Evolutionary conservation across 2,113 vertebrate genomes (phyloP).

Genomic region (Macaca mulatta): DNA sequence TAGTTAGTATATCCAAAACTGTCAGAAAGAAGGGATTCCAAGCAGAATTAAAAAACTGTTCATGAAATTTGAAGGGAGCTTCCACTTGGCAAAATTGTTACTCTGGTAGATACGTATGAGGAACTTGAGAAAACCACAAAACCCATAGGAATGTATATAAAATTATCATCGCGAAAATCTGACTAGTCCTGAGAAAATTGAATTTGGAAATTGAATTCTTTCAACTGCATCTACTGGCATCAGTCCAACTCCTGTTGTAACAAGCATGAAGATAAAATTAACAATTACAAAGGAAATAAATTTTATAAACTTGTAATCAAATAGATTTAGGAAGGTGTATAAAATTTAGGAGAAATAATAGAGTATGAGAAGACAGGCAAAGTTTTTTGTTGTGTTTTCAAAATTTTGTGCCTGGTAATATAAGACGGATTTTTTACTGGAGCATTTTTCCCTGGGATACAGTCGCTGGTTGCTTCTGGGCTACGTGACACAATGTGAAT

Average conservation of each 20-base stretch:
- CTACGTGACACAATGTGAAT: not conserved
- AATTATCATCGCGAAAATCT: not conserved
- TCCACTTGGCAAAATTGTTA: not conserved
- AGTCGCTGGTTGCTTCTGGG: not conserved
- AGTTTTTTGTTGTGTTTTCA: not conserved
- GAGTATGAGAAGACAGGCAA: not conserved
- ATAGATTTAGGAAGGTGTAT: not conserved
- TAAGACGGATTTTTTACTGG: not conserved
- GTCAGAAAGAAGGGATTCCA: not conserved
- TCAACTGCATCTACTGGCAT: not conserved
- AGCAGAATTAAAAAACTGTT: not conserved
- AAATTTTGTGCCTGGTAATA: not conserved
- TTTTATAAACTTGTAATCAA: not conserved
- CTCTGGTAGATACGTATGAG: not conserved
- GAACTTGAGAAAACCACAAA: not conserved
- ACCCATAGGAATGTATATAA: not conserved
- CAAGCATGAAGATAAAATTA: not conserved
- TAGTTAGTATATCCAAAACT: not conserved
- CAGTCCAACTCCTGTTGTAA: not conserved
- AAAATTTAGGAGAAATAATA: not conserved
- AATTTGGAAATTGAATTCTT: not conserved
- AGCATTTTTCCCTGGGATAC: not conserved
- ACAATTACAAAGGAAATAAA: not conserved
- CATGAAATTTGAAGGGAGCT: not conserved
- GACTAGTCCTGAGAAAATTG: not conserved